These are phyloP conservation scores for Diceros bicornis DNA, from an alignment of 2,797 vertebrate species.

Conservation along the genomic window DNA sequence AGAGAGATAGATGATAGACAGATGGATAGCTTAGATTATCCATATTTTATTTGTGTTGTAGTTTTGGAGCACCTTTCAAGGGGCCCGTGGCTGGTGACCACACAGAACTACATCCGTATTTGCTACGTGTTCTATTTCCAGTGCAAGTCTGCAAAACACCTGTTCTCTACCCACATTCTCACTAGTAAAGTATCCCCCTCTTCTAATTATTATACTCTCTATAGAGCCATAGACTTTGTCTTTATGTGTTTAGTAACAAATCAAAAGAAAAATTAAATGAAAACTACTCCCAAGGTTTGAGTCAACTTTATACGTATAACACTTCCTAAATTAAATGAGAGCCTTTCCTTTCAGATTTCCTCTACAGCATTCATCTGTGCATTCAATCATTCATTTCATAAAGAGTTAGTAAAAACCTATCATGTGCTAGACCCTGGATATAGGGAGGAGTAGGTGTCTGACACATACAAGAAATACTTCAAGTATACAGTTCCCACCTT, in stretches of 20 bases:
- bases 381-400: not conserved
- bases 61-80: not conserved
- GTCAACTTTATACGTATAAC: not conserved
- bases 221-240: not conserved
- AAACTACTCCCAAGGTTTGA: not conserved
- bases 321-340: not conserved
- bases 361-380: not conserved
- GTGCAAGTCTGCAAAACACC: not conserved
- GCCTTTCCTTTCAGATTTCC: not conserved
- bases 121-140: not conserved
- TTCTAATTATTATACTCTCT: not conserved
- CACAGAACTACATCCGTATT: not conserved
- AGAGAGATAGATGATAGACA: too few relatives aligned
- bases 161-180: not conserved
- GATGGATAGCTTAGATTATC: not conserved
- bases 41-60: not conserved
- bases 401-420: not conserved
- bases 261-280: not conserved
- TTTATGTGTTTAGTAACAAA: slow-evolving; percentile 27
- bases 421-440: not conserved
- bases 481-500: not conserved
- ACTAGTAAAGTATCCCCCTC: not conserved
- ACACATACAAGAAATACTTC: not conserved
- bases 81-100: not conserved
- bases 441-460: not conserved